Percentiles rank a stretch among this genome's conserved stretches.
Evolutionary conservation across 2,888 invertebrate species (phyloP).

Genomic region (Drosophila neutralis): DNA sequence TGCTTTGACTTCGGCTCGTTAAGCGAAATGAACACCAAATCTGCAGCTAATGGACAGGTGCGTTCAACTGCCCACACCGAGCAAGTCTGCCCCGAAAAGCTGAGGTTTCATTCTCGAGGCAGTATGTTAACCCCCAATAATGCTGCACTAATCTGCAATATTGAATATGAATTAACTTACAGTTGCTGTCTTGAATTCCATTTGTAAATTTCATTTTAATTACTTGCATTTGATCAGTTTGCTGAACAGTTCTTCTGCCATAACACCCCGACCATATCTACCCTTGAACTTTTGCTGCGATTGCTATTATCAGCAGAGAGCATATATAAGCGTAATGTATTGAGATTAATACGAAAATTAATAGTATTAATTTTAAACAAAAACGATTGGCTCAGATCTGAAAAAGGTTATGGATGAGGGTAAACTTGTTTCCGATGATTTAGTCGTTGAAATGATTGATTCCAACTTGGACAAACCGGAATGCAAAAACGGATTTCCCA

Average conservation of each 20-base stretch:
- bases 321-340: too few species aligned
- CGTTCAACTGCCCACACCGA: not conserved
- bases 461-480: slow-evolving; percentile 94
- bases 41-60: slow-evolving; percentile 35
- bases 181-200: not conserved
- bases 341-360: too few species aligned
- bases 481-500: slow-evolving; percentile 97
- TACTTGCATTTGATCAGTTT: not conserved
- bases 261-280: too few species aligned
- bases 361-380: too few species aligned
- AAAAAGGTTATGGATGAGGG: slow-evolving; percentile 97
- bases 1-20: slow-evolving; percentile 40
- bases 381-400: slow-evolving; percentile 91
- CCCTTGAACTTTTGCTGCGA: too few species aligned
- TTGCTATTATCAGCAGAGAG: too few species aligned
- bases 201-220: not conserved
- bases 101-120: not conserved
- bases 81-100: not conserved
- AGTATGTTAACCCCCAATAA: not conserved
- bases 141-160: not conserved
- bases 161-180: slow-evolving; percentile 16
- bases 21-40: slow-evolving; percentile 29
- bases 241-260: too few species aligned
- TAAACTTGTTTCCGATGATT: slow-evolving; percentile 95
- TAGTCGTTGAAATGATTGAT: slow-evolving; percentile 97